Conservation (phyloP, 2,888 invertebrate genomes). For the Epirrita christyi region DNA sequence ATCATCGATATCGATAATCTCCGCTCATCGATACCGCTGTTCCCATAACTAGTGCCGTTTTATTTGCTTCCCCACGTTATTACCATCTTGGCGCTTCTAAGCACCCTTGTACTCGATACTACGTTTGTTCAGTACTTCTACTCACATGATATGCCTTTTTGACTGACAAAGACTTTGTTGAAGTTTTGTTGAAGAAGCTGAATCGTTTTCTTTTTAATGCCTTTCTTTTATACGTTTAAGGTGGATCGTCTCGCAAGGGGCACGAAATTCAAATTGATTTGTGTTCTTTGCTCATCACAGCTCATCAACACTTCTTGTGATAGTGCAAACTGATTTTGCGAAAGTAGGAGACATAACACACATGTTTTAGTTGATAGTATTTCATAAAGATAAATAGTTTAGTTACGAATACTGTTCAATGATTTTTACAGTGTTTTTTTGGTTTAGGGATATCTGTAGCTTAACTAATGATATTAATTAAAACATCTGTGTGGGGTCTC, state of each 20-base stretch:
- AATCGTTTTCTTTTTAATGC: background rate
- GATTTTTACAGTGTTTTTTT: too few species aligned
- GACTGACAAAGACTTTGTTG: background rate
- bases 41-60: background rate
- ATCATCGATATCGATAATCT: background rate
- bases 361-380: too few species aligned
- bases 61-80: constrained; percentile 1
- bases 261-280: background rate
- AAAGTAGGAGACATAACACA: too few species aligned
- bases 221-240: too few species aligned
- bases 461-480: too few species aligned
- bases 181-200: background rate
- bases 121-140: background rate
- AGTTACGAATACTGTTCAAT: too few species aligned
- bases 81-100: background rate
- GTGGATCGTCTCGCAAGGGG: too few species aligned
- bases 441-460: too few species aligned
- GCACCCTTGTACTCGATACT: background rate
- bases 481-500: too few species aligned
- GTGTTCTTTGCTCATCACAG: background rate
- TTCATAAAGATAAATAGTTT: too few species aligned
- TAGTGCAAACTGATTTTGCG: too few species aligned
- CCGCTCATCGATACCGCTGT: background rate
- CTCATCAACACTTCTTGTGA: too few species aligned
- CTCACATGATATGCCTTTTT: background rate